Base-by-base conservation (phyloP, 2,113 vertebrate genomes). In the Zosterops hypoxanthus region DNA sequence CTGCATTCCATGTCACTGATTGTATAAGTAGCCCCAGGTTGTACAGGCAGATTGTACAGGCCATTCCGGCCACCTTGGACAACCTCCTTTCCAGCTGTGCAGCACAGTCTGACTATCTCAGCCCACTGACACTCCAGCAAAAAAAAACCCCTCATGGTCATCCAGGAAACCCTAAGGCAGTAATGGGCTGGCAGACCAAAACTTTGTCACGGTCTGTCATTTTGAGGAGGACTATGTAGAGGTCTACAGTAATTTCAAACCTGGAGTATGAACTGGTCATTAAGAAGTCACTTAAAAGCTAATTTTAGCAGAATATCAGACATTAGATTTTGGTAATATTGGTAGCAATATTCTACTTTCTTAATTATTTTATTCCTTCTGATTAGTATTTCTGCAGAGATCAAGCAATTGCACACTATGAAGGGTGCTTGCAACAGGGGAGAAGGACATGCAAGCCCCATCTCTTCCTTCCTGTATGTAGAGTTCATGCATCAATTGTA, bases 221-320 rank as follows among this genome's bases (percentile, higher is more conserved):
- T 90, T 42, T 70, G 47, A 53, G 16, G 23, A 77, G 24, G 44
- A 60, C 29, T 82, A 25, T 1, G 8, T 3, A 53, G 19, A 57
- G 10, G 28, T 68, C 46, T 87, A 56, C 63, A 75, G 55, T 60
- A 59, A 33, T 71, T 70, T 19, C 91, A 84, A 86, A 59, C 4
- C 11, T 31, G 12, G 26, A 57, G 12, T 36, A 59, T 25, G 23
- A 59, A 59, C 12, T 22, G 2, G 14, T 36, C 33, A 61, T 55
- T 64, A 69, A n/a, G 73, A 90, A 59, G 15, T 31, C 39, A 86
- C 21, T 47, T 75, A 64, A 75, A 78, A 72, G 36, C 60, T 81
- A 82, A 83, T 53, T 85, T 94, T 89, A 96, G 78, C 77, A 87
- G 69, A 92, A 85, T 64, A 92, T 16, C 16, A 88, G 46, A 86